Evolutionary conservation across 2,797 vertebrate species (phyloP), one percentile per base, ranked within the genome.

Genomic region (Valencia hispanica): DNA sequence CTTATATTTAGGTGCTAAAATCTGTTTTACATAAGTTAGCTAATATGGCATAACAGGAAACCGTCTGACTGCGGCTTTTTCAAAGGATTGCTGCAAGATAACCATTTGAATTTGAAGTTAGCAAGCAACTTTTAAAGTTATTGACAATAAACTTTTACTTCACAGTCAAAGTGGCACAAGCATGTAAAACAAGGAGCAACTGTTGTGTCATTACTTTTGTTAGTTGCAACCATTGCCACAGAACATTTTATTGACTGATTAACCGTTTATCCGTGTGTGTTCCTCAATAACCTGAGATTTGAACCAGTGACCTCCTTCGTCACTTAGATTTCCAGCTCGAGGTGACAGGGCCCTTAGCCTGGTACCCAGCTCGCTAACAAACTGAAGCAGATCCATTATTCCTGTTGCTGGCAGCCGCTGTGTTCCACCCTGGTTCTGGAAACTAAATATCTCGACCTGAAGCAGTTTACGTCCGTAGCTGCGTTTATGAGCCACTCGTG

Each of bases 401-500:
- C 63, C 68, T 57, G 72, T 69, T 48, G 77, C 30, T 93, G 92
- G 87, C 88, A 86, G 27, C 27, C 0, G 39, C 70, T 61, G 48
- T 63, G 70, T 68, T 66, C 74, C 72, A 85, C 66, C 41, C 79
- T 81, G 79, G 80, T 85, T 84, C 73, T 89, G 87, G 88, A 92
- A 93, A 88, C 87, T 36, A 85, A 87, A 87, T 55, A 78, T 82
- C 82, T 87, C 72, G 74, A 86, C 71, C 80, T 79, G 74, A 84
- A 83, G 82, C 75, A 55, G 79, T 86, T 89, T 89, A 84, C 81
- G 83, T 89, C 79, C 75, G 63, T 57, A 70, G 86, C 83, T 18
- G 59, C 55, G 34, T 91, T 94, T 90, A 92, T 84, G 81, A 87
- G 84, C 75, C 89, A 88, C 85, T 63, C 20, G 70, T 91, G 88